These are phyloP conservation scores for Periplaneta americana DNA, from an alignment of 1,140 invertebrate species.

Conservation along the genomic window DNA sequence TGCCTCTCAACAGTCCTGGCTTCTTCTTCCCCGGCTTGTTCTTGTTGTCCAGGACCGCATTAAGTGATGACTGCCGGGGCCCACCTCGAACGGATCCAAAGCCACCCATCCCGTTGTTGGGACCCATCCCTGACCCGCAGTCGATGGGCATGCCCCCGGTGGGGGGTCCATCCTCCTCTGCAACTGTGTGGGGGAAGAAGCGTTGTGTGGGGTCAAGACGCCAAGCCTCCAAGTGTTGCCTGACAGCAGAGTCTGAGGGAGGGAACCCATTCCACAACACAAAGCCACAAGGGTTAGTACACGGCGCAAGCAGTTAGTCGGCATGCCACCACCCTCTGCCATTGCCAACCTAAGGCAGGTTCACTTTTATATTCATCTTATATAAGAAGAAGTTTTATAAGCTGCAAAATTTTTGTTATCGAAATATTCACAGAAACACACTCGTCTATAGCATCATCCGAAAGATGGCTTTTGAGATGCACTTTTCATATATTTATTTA, in stretches of 20 bases:
- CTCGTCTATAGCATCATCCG: too few relatives aligned
- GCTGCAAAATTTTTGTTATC: too few relatives aligned
- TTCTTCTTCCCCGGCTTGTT: slow-evolving; percentile 62
- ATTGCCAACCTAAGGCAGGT: too few relatives aligned
- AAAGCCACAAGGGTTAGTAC: slow-evolving; percentile 1
- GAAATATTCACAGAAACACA: too few relatives aligned
- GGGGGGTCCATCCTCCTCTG: slow-evolving; percentile 36
- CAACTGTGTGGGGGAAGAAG: slow-evolving; percentile 27
- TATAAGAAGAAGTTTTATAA: too few relatives aligned
- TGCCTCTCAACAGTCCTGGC: slow-evolving; percentile 64
- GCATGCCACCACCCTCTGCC: too few relatives aligned
- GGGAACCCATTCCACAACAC: neutral
- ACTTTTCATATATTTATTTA: too few relatives aligned
- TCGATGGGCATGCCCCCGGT: neutral
- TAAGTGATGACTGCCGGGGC: slow-evolving; percentile 59
- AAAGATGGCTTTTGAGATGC: too few relatives aligned
- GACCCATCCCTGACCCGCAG: slow-evolving; percentile 5
- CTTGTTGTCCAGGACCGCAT: slow-evolving; percentile 57
- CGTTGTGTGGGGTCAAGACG: neutral
- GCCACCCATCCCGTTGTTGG: slow-evolving; percentile 50
- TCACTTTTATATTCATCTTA: too few relatives aligned
- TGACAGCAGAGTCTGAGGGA: neutral
- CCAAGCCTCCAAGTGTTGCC: neutral
- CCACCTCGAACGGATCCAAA: slow-evolving; percentile 56
- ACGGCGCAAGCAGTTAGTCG: slow-evolving; percentile 23